Evolutionary conservation across 2,113 vertebrate genomes (phyloP), one percentile per base, ranked within the genome.

Genomic region (Sciurus niger): DNA sequence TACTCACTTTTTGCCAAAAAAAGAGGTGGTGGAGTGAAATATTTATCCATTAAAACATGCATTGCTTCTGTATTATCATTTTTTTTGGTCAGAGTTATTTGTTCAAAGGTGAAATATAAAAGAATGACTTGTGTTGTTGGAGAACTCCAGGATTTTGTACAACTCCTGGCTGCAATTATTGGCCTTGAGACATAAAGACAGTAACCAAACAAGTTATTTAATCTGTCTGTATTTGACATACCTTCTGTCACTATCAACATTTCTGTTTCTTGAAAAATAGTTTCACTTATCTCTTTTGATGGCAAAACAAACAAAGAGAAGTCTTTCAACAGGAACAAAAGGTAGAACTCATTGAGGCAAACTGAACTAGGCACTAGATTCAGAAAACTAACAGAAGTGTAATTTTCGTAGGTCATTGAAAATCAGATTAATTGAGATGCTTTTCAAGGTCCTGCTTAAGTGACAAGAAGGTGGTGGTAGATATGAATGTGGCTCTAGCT

Each of bases 251-350:
- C 37, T 37, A 77, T 91, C 46, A 91, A 91, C 72, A 94, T 89
- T 96, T 70, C 55, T 89, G 24, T 87, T 90, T 92, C 87, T 55
- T 82, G 87, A 70, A 86, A 96, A 89, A 82, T 67, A 82, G 63
- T 86, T 97, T 83, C 68, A 74, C 70, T 89, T 89, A 78, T 68
- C 63, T 94, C 60, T 87, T 91, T 92, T 70, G 72, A 77, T 89
- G 73, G 77, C 28, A 84, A 96, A 96, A 76, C 32, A 90, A 84
- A 84, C 70, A 34, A 74, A 65, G 25, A 84, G 17, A 32, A 89
- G 12, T 76, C 40, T 94, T 90, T 73, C 40, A 53, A 76, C 22
- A 77, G 24, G 48, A 82, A 46, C 40, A 86, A 74, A 5, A 74
- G 86, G 40, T 46, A 24, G 77, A 89, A 10, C 17, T 89, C 8